These are phyloP conservation scores for Astreopora myriophthalma DNA, from an alignment of 64 coral and sea anemone species.

Conservation along the genomic window DNA sequence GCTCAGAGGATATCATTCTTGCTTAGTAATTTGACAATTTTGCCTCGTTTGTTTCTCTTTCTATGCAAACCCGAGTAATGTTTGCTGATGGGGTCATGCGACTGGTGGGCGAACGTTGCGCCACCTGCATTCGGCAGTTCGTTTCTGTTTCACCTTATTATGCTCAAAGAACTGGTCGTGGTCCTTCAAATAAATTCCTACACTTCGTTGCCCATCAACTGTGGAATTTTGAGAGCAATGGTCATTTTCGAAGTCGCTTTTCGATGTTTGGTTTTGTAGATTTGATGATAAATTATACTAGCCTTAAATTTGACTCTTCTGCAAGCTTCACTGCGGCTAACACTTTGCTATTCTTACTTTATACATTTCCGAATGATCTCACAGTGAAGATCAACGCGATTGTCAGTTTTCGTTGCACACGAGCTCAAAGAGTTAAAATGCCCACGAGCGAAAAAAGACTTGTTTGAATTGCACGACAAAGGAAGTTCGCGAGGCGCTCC, in stretches of 20 bases:
- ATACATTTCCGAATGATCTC: neutral
- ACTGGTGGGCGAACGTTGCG: neutral
- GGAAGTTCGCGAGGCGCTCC: constrained; percentile 17
- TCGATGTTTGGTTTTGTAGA: neutral
- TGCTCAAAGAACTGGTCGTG: neutral
- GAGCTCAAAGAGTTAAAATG: too few species aligned
- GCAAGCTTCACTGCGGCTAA: neutral
- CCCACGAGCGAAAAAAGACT: neutral
- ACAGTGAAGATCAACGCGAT: neutral
- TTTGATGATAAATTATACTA: neutral
- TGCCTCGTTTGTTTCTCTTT: neutral
- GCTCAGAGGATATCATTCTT: neutral
- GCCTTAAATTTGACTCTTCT: neutral
- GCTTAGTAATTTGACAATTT: neutral
- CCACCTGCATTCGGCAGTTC: constrained; percentile 23
- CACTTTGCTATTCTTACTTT: neutral
- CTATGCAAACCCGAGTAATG: neutral
- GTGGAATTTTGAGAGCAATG: neutral
- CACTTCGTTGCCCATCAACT: neutral
- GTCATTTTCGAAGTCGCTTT: neutral
- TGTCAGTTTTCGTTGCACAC: neutral
- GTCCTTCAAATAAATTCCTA: neutral
- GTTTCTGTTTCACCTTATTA: neutral
- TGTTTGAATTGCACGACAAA: neutral
- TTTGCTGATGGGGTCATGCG: constrained; percentile 20